Base-by-base conservation (phyloP, 2,888 invertebrate species). In the Andrena praecox region DNA sequence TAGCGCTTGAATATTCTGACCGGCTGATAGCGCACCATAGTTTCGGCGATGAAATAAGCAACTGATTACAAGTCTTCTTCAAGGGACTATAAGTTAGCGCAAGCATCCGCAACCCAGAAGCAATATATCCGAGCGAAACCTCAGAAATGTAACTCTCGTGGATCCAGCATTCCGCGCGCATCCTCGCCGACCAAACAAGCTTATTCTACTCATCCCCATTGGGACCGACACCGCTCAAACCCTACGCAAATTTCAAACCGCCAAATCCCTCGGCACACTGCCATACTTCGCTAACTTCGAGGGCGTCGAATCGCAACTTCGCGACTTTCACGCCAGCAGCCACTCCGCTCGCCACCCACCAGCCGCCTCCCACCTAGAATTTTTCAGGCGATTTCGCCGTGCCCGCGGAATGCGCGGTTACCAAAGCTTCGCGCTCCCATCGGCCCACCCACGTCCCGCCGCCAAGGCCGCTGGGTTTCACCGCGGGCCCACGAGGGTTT, bases 401-500 rank as follows among this genome's bases (percentile, higher is more conserved):
- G 12, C 35, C 27, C 64, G 69, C 12, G 12, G 42, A 42, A 42
- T 12, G 42, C 42, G 24, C 10, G 10, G 10, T 69, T 60, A 20
- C 62, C 35, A 35, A 56, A 64, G 63, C 35, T 54, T 31, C 31
- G 10, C 7, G 29, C 62, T 10, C 48, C 31, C 63, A 24, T 31
- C 16, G 7, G 33, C 29, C 16, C 69, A 63, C 69, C 79, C 33
- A 48, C 59, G 33, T 5, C 12, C 33, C 8, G 2, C 7, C 24
- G n/a, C 27, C 80, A 74, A 70, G 80, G 73, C 56, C 80, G 73
- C 59, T 69, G 52, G 59, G 69, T 74, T 74, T 68, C 69, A 52
- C 54, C 33, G 16, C 27, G 10, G 52, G 52, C 31, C 54, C 64
- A 27, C 66, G 50, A 31, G 33, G 73, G 79, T 78, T 72, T 73